Evolutionary conservation across 2,888 invertebrate genomes (phyloP).

Genomic region (Suillia variegata): DNA sequence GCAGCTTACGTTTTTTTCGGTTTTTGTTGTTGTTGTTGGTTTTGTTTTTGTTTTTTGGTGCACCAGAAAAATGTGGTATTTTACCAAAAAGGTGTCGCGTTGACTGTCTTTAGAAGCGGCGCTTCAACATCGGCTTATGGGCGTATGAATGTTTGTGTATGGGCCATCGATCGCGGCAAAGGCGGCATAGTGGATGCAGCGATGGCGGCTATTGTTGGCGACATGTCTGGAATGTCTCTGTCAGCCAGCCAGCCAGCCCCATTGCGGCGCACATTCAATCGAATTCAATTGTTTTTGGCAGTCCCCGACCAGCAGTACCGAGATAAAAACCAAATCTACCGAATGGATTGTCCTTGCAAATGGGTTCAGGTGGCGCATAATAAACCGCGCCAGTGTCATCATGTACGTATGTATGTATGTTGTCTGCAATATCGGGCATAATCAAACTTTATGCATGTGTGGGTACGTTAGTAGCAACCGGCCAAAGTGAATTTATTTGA

Average conservation of each 20-base stretch:
- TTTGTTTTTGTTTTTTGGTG: background rate
- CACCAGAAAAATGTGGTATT: background rate
- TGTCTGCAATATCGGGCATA: no score
- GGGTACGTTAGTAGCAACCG: no score
- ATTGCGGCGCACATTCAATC: constrained; percentile 57
- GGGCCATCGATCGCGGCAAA: no score
- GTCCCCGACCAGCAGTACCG: constrained; percentile 31
- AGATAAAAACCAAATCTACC: background rate
- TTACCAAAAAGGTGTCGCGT: constrained; percentile 57
- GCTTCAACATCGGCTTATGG: constrained; percentile 39
- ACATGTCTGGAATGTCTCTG: constrained; percentile 44
- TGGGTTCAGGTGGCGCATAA: background rate
- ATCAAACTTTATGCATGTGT: no score
- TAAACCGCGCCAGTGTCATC: background rate
- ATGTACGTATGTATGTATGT: no score
- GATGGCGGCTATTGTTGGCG: constrained; percentile 47
- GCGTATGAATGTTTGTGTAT: constrained; percentile 13
- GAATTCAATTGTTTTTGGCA: constrained; percentile 59
- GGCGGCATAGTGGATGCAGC: constrained; percentile 41
- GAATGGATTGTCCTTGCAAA: background rate
- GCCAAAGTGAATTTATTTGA: no score
- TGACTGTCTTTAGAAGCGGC: constrained; percentile 61
- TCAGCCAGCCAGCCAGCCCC: constrained; percentile 20
- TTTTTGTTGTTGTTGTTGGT: background rate
- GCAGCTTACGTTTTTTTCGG: no score